A percentile compares a stretch with the other conserved stretches of the same genome.
These are phyloP conservation scores for Alentia gelatinosa DNA, from an alignment of 2,888 invertebrate genomes.

Conservation along the genomic window DNA sequence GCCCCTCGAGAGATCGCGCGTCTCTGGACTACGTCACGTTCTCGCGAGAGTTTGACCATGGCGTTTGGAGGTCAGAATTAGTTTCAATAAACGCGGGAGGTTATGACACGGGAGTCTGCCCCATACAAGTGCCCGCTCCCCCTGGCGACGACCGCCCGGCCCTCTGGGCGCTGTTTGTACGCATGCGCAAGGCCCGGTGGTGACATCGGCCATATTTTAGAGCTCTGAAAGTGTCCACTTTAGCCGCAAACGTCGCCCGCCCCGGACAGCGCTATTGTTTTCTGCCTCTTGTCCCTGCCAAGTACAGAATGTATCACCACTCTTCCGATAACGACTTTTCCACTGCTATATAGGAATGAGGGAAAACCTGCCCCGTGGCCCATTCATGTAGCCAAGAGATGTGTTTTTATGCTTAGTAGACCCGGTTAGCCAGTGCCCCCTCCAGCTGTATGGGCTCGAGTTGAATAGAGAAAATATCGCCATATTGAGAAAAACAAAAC, in stretches of 20 bases:
- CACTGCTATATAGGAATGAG: not conserved
- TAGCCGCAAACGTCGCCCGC: not conserved
- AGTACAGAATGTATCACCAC: not conserved
- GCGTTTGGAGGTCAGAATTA: not conserved
- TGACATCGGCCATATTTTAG: not conserved
- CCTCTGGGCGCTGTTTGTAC: not conserved
- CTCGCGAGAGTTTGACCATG: not conserved
- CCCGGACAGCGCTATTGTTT: not conserved
- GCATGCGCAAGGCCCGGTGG: not conserved
- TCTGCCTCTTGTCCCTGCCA: not conserved
- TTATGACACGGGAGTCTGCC: not conserved
- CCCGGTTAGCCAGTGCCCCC: not conserved
- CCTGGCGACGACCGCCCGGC: not conserved
- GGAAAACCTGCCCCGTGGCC: not conserved
- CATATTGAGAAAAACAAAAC: not conserved
- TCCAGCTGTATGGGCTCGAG: not conserved
- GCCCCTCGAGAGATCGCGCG: not conserved
- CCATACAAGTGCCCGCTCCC: not conserved
- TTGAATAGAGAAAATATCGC: not conserved
- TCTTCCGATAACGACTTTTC: not conserved
- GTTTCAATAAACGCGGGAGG: constrained; percentile 6
- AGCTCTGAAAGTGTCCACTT: not conserved
- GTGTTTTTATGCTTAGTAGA: not conserved
- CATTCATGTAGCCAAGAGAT: not conserved
- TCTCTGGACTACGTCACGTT: not conserved